A percentile compares a stretch with the other conserved stretches of the same genome.
phyloP scores from a whole-genome alignment of 2,888 invertebrate genomes.

The Lasioglossum zephyrum region DNA sequence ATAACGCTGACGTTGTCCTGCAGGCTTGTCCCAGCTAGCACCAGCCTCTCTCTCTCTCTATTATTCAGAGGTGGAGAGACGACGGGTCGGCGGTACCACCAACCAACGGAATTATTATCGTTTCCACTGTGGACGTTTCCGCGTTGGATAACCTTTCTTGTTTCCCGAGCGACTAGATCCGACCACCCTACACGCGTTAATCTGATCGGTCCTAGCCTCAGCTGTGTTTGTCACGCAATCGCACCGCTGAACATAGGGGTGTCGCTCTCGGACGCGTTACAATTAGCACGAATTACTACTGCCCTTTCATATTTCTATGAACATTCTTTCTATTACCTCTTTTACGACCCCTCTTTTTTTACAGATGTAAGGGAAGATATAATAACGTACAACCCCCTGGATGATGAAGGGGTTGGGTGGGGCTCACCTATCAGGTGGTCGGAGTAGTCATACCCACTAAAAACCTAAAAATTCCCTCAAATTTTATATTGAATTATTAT shows the following conservation, averaged over 20 bases:
- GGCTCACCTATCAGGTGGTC: too few relatives aligned
- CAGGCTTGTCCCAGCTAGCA: constrained; percentile 24
- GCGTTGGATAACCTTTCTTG: constrained; percentile 17
- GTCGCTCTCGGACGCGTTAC: background rate
- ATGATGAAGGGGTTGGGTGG: too few relatives aligned
- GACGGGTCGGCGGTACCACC: constrained; percentile 5
- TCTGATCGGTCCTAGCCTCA: background rate
- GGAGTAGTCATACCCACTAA: too few relatives aligned
- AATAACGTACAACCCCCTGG: too few relatives aligned
- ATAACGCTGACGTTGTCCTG: constrained; percentile 51
- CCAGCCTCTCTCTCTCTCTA: background rate
- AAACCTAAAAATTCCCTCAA: too few relatives aligned
- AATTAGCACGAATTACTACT: background rate
- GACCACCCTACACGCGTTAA: background rate
- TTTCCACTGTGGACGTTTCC: constrained; percentile 11
- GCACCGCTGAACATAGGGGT: background rate
- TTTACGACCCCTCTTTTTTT: too few relatives aligned
- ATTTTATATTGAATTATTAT: too few relatives aligned
- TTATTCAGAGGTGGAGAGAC: constrained; percentile 33
- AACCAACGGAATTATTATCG: constrained; percentile 44
- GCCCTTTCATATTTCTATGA: background rate
- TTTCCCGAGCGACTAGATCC: background rate
- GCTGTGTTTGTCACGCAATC: background rate
- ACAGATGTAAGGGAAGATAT: too few relatives aligned
- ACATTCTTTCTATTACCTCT: background rate